A percentile compares a stretch with the other conserved stretches of the same genome.
These are phyloP conservation scores for Dolomedes plantarius DNA, from an alignment of 2,888 invertebrate species.

Conservation along the genomic window DNA sequence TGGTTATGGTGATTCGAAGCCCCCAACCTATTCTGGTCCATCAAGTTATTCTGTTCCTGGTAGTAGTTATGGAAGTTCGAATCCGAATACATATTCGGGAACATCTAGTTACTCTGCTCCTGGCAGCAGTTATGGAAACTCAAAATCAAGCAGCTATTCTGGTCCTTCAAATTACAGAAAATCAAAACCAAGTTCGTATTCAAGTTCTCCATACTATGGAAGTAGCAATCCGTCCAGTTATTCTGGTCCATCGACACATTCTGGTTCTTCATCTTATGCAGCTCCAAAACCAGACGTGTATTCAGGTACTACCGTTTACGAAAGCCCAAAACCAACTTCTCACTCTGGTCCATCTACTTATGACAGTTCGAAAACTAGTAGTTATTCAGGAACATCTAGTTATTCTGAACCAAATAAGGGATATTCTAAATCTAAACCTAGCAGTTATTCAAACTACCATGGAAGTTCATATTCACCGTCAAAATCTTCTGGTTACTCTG, in stretches of 20 bases:
- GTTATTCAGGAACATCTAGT: background rate
- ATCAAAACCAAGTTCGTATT: background rate
- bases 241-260: background rate
- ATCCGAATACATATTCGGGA: background rate
- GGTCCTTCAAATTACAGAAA: background rate
- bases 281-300: background rate
- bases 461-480: background rate
- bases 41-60: background rate
- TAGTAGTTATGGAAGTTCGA: background rate
- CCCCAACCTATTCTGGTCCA: background rate
- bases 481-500: background rate
- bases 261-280: background rate
- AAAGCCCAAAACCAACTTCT: background rate
- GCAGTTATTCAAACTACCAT: background rate
- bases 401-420: background rate
- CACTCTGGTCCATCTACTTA: background rate
- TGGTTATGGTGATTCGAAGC: background rate
- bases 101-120: background rate
- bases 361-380: background rate
- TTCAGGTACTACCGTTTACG: background rate
- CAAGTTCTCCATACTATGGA: background rate
- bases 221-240: background rate
- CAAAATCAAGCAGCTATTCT: background rate
- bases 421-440: background rate
- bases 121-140: background rate